phyloP scores from a whole-genome alignment of 2,113 vertebrate species.

The Conger conger region DNA sequence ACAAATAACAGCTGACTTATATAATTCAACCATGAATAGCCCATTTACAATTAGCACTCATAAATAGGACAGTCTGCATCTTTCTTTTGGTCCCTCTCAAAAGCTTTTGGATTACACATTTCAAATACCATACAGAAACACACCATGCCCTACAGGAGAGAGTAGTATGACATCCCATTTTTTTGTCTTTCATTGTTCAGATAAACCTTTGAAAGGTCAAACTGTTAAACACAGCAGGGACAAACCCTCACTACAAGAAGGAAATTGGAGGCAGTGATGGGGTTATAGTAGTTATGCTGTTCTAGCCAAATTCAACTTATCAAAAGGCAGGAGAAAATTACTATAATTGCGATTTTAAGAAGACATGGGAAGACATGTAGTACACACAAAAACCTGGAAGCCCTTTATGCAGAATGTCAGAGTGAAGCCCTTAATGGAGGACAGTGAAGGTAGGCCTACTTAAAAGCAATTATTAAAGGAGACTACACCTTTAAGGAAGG shows the following conservation, averaged over 20 bases:
- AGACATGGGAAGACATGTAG: not conserved
- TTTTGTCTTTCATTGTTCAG: not conserved
- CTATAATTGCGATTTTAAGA: not conserved
- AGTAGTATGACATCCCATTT: not conserved
- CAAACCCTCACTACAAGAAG: not conserved
- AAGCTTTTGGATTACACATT: not conserved
- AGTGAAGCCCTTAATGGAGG: not conserved
- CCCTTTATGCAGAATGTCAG: not conserved
- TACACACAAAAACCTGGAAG: not conserved
- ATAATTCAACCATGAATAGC: not conserved
- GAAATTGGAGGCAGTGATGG: not conserved
- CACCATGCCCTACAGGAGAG: not conserved
- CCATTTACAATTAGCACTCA: not conserved
- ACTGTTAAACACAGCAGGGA: not conserved
- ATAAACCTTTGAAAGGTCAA: not conserved
- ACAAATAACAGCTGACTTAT: not conserved
- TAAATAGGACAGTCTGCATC: not conserved
- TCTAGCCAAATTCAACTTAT: not conserved
- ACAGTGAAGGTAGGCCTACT: not conserved
- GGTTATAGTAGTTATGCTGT: not conserved
- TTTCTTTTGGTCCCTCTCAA: not conserved
- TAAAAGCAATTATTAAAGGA: not conserved
- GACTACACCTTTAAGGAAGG: conserved; percentile 83
- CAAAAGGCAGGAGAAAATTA: not conserved
- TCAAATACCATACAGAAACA: not conserved